Evolutionary conservation across 2,888 invertebrate species (phyloP).

Genomic region (Emmelina monodactyla): DNA sequence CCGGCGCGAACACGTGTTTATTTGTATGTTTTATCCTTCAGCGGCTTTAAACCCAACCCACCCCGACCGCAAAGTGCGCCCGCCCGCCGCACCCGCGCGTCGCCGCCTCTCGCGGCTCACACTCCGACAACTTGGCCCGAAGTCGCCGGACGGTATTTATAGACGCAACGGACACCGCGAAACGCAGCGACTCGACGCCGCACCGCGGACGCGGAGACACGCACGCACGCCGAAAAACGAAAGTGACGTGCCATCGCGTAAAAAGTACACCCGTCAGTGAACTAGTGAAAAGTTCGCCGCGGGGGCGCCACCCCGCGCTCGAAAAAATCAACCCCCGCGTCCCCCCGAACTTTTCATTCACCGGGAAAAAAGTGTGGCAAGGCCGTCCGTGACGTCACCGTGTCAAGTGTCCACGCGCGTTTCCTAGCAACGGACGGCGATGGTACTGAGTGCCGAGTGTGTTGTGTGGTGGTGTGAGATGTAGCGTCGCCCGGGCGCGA

Average conservation of each 20-base stretch:
- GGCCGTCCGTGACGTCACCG: conserved; percentile 63
- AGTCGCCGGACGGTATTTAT: conserved; percentile 63
- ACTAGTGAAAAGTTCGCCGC: conserved; percentile 63
- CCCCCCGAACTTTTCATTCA: conserved; percentile 71
- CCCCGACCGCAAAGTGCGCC: conserved; percentile 72
- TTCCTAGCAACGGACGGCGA: conserved; percentile 55
- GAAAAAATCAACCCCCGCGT: conserved; percentile 61
- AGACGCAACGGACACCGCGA: conserved; percentile 57
- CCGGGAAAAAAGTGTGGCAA: conserved; percentile 67
- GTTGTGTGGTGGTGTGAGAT: conserved; percentile 29
- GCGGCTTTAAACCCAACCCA: conserved; percentile 74
- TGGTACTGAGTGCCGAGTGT: conserved; percentile 26
- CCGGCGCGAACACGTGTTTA: conserved; percentile 71
- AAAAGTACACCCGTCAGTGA: conserved; percentile 65
- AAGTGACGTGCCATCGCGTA: conserved; percentile 23
- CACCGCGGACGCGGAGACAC: conserved; percentile 35
- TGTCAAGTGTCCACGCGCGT: conserved; percentile 60
- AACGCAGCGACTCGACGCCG: conserved; percentile 32
- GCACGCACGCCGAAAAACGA: conserved; percentile 25
- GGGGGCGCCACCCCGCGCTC: conserved; percentile 55
- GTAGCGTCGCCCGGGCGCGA: conserved; percentile 35
- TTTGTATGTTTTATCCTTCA: conserved; percentile 71
- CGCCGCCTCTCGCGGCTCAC: conserved; percentile 50
- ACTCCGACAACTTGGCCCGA: conserved; percentile 56
- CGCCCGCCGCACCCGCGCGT: too few species aligned